Base-by-base conservation (phyloP, 2,797 vertebrate species). In the Acridotheres tristis region DNA sequence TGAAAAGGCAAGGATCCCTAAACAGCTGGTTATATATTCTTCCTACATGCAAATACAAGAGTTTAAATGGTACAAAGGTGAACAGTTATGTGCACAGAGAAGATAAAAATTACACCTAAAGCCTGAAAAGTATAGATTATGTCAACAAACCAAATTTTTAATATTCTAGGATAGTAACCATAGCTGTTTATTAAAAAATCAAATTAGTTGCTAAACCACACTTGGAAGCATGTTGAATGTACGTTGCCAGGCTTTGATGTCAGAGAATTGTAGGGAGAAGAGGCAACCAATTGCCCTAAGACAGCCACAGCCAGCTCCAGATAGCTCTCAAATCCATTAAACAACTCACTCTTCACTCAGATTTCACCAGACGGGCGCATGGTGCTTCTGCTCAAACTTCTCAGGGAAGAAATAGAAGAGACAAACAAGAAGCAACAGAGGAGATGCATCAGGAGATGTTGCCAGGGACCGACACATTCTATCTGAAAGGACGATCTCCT, bases 191-290 rank as follows among this genome's bases (percentile, higher is more conserved):
- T 7, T 27, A 36, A 55, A 25, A 25, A 86, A 53, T 6, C 40
- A 69, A 50, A 21, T 11, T 9, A n/a, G 25, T 23, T 58, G 40
- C 30, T 66, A 83, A 88, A n/a, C 4, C 40, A 80, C 16, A 11
- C 9, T 9, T 40, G 11, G 9, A 57, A 11, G 25, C 0, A 0
- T 27, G 42, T 8, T 6, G 40, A 81, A 14, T 3, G 4, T n/a
- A 34, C 0, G 1, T 30, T 40, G 25, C 17, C 1, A 0, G 11
- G 21, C 34, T 78, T 55, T 55, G 54, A 32, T 13, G 4, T 13
- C 23, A 5, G 40, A 59, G 47, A 38, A 43, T 15, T 23, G 7
- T 0, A 63, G 9, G 2, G 8, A 43, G 2, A 88, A 3, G 7
- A 42, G 11, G 6, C 13, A 34, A 34, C 7, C 10, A 55, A n/a